A percentile compares a stretch with the other conserved stretches of the same genome.
Conservation (phyloP, 2,888 invertebrate genomes). For the Epistrophe eligans region DNA sequence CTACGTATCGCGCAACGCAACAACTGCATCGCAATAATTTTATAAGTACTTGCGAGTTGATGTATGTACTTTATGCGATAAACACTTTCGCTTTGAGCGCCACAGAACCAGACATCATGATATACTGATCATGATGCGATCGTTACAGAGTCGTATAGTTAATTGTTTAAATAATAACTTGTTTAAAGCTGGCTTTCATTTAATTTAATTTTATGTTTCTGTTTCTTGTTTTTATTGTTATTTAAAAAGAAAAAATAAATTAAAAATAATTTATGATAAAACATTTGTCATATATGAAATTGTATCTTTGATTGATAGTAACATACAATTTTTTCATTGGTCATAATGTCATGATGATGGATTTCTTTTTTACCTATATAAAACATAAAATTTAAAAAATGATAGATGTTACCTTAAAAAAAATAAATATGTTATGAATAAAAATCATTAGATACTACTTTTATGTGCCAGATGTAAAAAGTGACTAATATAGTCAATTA, state of each 20-base stretch:
- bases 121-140: not conserved
- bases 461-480: not conserved
- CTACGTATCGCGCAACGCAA: conserved; percentile 18
- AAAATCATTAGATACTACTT: not conserved
- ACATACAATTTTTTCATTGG: not conserved
- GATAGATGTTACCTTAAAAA: not conserved
- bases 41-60: conserved; percentile 22
- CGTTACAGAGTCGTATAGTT: not conserved
- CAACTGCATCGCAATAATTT: conserved; percentile 41
- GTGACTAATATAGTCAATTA: not conserved
- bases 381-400: not conserved
- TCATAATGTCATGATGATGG: not conserved
- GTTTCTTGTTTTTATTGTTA: not conserved
- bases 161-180: not conserved
- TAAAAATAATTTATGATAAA: not conserved
- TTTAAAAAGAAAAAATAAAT: not conserved
- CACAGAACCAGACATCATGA: conserved; percentile 8
- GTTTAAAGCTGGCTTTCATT: not conserved
- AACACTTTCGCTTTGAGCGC: conserved; percentile 53
- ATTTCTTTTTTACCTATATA: not conserved
- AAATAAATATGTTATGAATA: not conserved
- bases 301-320: conserved; percentile 16
- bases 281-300: not conserved
- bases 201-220: not conserved
- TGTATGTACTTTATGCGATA: conserved; percentile 9